phyloP scores from a whole-genome alignment of 1,140 invertebrate genomes.

The Cheumatopsyche charites region DNA sequence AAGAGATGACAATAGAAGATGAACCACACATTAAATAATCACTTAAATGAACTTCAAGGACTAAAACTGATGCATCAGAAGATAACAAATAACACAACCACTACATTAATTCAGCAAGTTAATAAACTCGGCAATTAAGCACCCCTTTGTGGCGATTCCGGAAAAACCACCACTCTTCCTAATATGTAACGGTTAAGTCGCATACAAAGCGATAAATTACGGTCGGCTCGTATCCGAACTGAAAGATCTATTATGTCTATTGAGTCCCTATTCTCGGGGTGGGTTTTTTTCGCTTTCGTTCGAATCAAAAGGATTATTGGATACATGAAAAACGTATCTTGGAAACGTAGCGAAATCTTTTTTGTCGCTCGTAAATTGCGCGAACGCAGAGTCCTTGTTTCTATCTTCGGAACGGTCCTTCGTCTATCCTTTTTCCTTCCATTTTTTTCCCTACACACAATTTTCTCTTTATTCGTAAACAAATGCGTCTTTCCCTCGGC shows the following conservation, averaged over 20 bases:
- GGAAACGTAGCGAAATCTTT: slow-evolving; percentile 11
- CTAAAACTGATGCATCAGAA: too few species aligned
- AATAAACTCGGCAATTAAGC: background rate
- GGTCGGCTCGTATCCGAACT: background rate
- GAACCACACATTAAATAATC: too few species aligned
- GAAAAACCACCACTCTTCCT: too few species aligned
- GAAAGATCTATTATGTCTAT: slow-evolving; percentile 29
- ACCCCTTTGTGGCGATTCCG: background rate
- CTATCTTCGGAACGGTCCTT: too few species aligned
- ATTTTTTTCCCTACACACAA: too few species aligned
- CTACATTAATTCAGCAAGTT: background rate
- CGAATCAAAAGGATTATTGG: slow-evolving; percentile 34
- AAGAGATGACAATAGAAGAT: too few species aligned
- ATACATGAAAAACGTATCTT: slow-evolving; percentile 31
- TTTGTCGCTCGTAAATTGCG: slow-evolving; percentile 16
- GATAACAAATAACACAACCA: background rate
- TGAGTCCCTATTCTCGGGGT: background rate
- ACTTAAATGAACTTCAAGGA: too few species aligned
- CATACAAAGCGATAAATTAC: slow-evolving; percentile 30
- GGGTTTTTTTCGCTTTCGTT: background rate
- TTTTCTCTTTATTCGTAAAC: slow-evolving; percentile 14
- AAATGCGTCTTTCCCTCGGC: background rate
- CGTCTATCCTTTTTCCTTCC: too few species aligned
- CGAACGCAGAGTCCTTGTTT: background rate
- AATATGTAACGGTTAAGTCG: background rate